Evolutionary conservation across 1,140 invertebrate species (phyloP), one percentile per base, ranked within the genome.

Genomic region (Pseudomyrmex concolor): DNA sequence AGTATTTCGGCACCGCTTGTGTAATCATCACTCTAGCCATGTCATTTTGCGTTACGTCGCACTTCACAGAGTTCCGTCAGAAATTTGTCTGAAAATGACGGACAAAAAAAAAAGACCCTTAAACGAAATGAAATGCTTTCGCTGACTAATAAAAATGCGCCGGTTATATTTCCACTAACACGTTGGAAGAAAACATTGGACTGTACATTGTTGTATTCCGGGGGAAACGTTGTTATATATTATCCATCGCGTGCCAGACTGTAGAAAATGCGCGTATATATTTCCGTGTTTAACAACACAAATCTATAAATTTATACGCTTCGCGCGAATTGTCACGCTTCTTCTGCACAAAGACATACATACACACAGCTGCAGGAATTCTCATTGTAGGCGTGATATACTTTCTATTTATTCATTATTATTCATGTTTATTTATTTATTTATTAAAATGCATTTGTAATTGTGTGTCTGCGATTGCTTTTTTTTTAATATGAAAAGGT

Each of bases 1-100:
- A 91, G 84, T 90, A 87, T 89, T 89, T 93, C 89, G 91, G 86
- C 91, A 93, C 91, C 89, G 91, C 91, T 93, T 93, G 83, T 84
- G 86, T 91, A 91, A 88, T 90, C 89, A 80, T 89, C 89, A 88
- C 76, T 89, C 66, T 92, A 89, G 74, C 84, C 72, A 84, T 89
- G 62, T 85, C 88, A 67, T 88, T 91, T 90, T 88, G 71, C 78
- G 89, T 92, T 84, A 86, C 88, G 78, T 84, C 87, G 70, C 62
- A 77, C 34, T 34, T 34, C 34, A 34, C 34, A 34, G 34, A 34
- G 19, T 87, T 86, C 84, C 83, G 34, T 67, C 55, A 57, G 45
- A 86, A 15, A 73, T 10, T 34, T 15, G 7, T 2, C 13, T 86
- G 67, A 12, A 25, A 62, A 3, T 12, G 34, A 80, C 19, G 19